phyloP scores from a whole-genome alignment of 2,113 vertebrate species.

The Dasyurus viverrinus region DNA sequence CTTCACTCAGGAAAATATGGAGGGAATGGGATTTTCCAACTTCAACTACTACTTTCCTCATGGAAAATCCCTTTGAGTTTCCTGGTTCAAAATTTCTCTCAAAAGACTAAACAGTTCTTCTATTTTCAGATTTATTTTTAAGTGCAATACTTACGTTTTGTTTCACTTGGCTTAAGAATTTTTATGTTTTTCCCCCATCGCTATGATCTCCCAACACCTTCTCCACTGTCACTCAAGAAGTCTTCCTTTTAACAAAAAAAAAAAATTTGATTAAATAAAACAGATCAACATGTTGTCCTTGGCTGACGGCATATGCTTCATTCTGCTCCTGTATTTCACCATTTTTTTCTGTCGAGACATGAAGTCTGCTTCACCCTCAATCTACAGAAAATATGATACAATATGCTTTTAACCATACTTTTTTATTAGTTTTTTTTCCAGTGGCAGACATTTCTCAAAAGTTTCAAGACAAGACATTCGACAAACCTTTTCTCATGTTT shows the following conservation, averaged over 20 bases:
- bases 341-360: neutral
- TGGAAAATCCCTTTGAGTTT: neutral
- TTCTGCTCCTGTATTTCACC: neutral
- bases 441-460: neutral
- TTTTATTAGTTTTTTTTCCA: neutral
- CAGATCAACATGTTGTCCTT: neutral
- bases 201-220: neutral
- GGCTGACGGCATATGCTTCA: neutral
- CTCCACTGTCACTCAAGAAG: neutral
- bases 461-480: neutral
- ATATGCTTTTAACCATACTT: neutral
- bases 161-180: neutral
- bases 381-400: neutral
- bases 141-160: neutral
- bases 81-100: neutral
- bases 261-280: neutral
- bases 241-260: neutral
- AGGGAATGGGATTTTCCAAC: neutral
- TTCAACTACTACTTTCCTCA: neutral
- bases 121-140: neutral
- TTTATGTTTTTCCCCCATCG: neutral
- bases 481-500: neutral
- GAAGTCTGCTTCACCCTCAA: neutral
- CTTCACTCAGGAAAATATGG: neutral
- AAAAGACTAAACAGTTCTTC: neutral